Conservation (phyloP, 2,888 invertebrate species). For the Invenusta paracnida region DNA sequence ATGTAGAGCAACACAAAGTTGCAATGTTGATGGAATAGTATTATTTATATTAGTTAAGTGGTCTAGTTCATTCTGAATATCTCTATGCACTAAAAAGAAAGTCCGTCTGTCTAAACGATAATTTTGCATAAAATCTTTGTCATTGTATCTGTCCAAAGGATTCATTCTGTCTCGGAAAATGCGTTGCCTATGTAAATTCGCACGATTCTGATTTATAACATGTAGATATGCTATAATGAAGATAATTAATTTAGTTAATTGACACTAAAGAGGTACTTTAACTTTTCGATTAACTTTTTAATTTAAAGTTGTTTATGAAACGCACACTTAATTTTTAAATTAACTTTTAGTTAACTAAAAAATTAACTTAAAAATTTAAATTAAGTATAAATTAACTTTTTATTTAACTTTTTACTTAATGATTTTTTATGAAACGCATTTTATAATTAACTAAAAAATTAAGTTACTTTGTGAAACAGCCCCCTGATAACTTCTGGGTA, state of each 20-base stretch:
- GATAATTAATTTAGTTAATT: no score
- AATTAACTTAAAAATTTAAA: neutral
- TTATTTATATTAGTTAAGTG: neutral
- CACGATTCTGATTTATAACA: neutral
- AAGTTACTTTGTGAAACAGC: neutral
- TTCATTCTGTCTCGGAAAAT: neutral
- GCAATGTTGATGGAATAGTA: slow-evolving; percentile 1
- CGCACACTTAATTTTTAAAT: neutral
- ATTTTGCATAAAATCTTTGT: neutral
- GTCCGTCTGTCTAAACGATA: neutral
- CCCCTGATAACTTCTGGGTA: no score
- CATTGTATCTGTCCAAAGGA: neutral
- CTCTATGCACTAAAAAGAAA: neutral
- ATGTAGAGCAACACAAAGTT: neutral
- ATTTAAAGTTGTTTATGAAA: neutral
- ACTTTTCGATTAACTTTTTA: neutral
- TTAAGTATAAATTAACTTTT: neutral
- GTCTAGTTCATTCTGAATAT: neutral
- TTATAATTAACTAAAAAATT: neutral
- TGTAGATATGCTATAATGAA: neutral
- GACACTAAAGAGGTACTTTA: neutral
- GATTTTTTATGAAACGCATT: neutral
- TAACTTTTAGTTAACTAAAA: neutral
- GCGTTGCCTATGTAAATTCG: neutral
- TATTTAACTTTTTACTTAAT: neutral